Evolutionary conservation across 2,888 invertebrate genomes (phyloP).

Genomic region (Phortica okadai): DNA sequence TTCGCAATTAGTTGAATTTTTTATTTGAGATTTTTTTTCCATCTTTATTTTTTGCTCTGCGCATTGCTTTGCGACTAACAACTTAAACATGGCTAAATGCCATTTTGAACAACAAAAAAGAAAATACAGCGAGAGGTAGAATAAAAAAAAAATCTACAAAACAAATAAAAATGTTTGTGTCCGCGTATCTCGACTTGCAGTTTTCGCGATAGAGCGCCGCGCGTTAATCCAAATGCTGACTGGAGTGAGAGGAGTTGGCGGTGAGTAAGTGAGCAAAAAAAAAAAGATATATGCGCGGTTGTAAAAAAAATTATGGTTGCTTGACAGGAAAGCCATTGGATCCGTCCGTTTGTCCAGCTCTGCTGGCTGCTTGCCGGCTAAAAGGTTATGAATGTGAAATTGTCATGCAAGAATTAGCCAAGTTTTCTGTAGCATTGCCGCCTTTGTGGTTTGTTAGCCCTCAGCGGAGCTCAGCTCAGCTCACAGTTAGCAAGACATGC

Average conservation of each 20-base stretch:
- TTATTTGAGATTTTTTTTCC: neutral
- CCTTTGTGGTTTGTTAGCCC: neutral
- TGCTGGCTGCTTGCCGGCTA: slow-evolving; percentile 44
- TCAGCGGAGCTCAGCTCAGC: neutral
- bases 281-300: slow-evolving; percentile 10
- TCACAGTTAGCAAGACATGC: slow-evolving; percentile 58
- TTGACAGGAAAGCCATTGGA: slow-evolving; percentile 46
- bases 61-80: slow-evolving; percentile 61
- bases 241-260: too few species aligned
- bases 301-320: slow-evolving; percentile 57
- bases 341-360: slow-evolving; percentile 14
- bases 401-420: slow-evolving; percentile 75
- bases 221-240: neutral
- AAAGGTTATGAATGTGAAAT: slow-evolving; percentile 74
- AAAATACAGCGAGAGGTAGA: neutral
- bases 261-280: slow-evolving; percentile 30
- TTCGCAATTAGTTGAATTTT: slow-evolving; percentile 68
- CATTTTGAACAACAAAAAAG: slow-evolving; percentile 34
- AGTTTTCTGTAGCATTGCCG: slow-evolving; percentile 50
- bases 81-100: slow-evolving; percentile 60
- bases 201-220: neutral
- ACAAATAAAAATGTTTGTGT: neutral
- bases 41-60: neutral
- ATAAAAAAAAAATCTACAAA: slow-evolving; percentile 13
- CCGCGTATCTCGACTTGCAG: neutral